Conservation (phyloP, 1,140 invertebrate species). For the Euwallacea similis region DNA sequence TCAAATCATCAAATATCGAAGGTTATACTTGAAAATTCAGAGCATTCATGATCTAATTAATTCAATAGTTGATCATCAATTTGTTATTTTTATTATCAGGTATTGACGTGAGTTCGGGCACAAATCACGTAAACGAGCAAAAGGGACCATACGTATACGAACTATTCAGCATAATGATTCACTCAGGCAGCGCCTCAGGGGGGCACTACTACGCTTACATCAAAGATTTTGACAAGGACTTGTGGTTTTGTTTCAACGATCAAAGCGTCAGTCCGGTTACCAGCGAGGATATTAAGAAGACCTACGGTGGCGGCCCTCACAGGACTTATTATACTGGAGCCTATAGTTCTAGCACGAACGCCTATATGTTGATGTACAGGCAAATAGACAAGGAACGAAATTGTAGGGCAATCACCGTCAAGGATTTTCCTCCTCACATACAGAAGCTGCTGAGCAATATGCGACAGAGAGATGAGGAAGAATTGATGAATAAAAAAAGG, state of each 20-base stretch:
- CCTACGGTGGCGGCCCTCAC: conserved; percentile 75
- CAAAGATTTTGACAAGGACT: conserved; percentile 76
- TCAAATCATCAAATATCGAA: too few species aligned
- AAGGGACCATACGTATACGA: conserved; percentile 82
- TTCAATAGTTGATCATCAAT: too few species aligned
- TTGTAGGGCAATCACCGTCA: conserved; percentile 65
- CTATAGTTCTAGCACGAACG: conserved; percentile 84
- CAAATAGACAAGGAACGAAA: conserved; percentile 76
- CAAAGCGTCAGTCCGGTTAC: conserved; percentile 71
- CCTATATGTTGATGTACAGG: conserved; percentile 92
- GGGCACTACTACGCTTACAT: conserved; percentile 96
- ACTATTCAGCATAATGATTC: conserved; percentile 91
- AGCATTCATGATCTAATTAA: too few species aligned
- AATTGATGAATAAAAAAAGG: conserved; percentile 61
- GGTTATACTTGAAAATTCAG: too few species aligned
- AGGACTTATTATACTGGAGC: conserved; percentile 73
- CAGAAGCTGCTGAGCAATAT: conserved; percentile 68
- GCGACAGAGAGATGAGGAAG: conserved; percentile 68
- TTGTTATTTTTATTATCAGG: conserved; percentile 33
- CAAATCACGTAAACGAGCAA: conserved; percentile 48
- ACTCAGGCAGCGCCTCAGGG: conserved; percentile 87
- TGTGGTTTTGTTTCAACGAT: conserved; percentile 87
- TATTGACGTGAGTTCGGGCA: conserved; percentile 50
- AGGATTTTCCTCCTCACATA: conserved; percentile 77
- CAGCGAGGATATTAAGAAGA: conserved; percentile 80